Conservation (phyloP, 2,888 invertebrate species). For the Ptycholaimellus sp. region DNA sequence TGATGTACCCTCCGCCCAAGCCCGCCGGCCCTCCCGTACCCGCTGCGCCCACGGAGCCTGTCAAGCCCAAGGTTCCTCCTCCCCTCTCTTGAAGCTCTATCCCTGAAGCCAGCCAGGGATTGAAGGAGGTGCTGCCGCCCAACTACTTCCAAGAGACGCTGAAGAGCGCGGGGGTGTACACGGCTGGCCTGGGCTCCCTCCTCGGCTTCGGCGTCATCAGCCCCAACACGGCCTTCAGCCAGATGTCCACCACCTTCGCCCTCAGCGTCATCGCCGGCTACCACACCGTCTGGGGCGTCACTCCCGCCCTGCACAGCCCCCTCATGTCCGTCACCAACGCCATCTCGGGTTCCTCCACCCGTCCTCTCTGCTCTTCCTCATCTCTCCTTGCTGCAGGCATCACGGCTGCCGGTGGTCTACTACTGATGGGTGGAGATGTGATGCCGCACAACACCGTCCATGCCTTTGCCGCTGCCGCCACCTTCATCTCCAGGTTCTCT, state of each 20-base stretch:
- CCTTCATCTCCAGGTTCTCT: conserved; percentile 57
- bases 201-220: conserved; percentile 46
- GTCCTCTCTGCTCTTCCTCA: too few species aligned
- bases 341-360: conserved; percentile 56
- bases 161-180: conserved; percentile 43
- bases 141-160: conserved; percentile 46
- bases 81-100: neutral
- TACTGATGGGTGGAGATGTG: conserved; percentile 55
- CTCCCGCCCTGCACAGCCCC: conserved; percentile 65
- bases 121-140: too few species aligned
- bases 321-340: conserved; percentile 79
- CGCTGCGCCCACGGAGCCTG: conserved; percentile 8
- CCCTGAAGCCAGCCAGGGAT: neutral
- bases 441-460: conserved; percentile 40
- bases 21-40: conserved; percentile 25
- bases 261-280: conserved; percentile 56
- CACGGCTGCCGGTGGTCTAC: conserved; percentile 64
- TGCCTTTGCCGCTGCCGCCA: conserved; percentile 52
- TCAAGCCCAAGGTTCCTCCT: neutral
- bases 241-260: conserved; percentile 62
- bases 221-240: conserved; percentile 59
- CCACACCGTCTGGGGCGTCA: conserved; percentile 75
- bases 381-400: too few species aligned
- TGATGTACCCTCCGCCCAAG: conserved; percentile 56
- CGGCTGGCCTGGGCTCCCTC: conserved; percentile 45